Evolutionary conservation across 2,888 invertebrate genomes (phyloP), one percentile per base, ranked within the genome.

Genomic region (Drosophila fungiperda): DNA sequence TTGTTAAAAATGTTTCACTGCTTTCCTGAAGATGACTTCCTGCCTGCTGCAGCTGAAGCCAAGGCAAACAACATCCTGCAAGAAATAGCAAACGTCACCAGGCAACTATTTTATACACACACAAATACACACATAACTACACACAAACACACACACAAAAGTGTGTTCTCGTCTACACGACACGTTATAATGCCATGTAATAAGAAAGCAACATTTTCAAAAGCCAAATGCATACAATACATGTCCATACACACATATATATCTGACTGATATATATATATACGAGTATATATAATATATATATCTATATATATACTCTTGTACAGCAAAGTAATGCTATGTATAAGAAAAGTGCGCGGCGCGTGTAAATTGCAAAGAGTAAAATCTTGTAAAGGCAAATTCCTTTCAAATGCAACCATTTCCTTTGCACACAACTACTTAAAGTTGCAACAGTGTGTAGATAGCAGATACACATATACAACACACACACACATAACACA

Each of bases 321-420:
- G 29, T 49, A 49, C 29, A n/a, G 49, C 49, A 49, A 29, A 49
- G 23, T 23, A 38, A 15, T 29, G 11, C 6, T 9, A 40, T 59
- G 36, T 45, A 36, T 68, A 52, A 62, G 62, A 76, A 72, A 74
- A 76, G 83, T 75, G 61, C 78, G 83, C 77, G 86, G 73, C 89
- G 90, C 89, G 86, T 90, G 85, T 90, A 90, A 90, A 89, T 89
- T 90, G 86, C 84, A 90, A 90, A 86, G 89, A 86, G 90, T 88
- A 89, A 89, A 86, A 88, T 90, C 86, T 90, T 86, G 85, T 86
- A 88, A 90, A 86, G 89, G 82, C 89, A 90, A 90, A 90, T 90
- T 87, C 90, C 85, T 90, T 90, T 87, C 86, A 89, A 89, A 85
- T 85, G 88, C 82, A 88, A 88, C 87, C 90, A 78, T 87, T 78